Base-by-base conservation (phyloP, 2,113 vertebrate genomes). In the Anolis sagrei region DNA sequence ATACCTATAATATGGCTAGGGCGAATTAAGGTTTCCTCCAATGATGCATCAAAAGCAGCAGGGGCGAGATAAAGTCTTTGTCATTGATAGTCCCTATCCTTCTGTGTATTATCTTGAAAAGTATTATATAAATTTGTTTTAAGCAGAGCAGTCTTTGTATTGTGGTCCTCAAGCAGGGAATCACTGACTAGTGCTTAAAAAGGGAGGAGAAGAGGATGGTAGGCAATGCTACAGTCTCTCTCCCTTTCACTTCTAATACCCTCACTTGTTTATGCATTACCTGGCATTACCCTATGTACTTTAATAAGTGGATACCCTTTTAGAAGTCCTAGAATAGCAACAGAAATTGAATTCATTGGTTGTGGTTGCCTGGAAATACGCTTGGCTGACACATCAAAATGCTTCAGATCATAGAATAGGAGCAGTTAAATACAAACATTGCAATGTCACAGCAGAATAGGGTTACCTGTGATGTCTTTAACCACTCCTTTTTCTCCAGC, bases 381-480 rank as follows among this genome's bases (percentile, higher is more conserved):
- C 70, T 66, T 64, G 78, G 16, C 88, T 84, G 13, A n/a, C 29
- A 64, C 81, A 86, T 91, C 7, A 85, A 36, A 77, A 90, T 6
- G 21, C 86, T 88, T 86, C 87, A 34, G 87, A 90, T 72, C 83
- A 81, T 13, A 0, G 79, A 90, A 86, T 0, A n/a, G 89, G 86
- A 93, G 93, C 93, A 27, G 86, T 82, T 61, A 87, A 72, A 77
- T 81, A 76, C 27, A 80, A 90, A 90, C 79, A 14, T 91, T 89
- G 93, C 91, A 92, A 93, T 90, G 94, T 88, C 90, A 76, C 87
- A 89, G 92, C 79, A 54, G 82, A 91, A 92, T 88, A 87, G 68
- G 68, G 79, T 98, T 98, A 98, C 98, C 97, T 98, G 97, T 97
- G 95, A 97, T 91, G 96, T 97, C 96, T 95, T 96, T 96, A 95